Base-by-base conservation (phyloP, 2,113 vertebrate species). In the Plotosus lineatus region DNA sequence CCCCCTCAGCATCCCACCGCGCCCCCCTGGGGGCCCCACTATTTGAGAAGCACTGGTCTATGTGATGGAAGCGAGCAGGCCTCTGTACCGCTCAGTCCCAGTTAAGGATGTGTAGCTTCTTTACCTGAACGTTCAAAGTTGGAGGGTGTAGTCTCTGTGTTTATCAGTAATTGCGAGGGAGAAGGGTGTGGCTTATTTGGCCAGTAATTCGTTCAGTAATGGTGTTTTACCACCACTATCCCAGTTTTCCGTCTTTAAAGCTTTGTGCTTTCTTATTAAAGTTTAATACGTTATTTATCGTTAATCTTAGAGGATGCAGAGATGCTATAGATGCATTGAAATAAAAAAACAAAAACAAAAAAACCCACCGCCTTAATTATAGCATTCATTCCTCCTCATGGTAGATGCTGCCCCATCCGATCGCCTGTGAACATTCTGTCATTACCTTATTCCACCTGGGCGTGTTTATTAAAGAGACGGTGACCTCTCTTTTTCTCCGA, bases 401-500 rank as follows among this genome's bases (percentile, higher is more conserved):
- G n/a, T 53, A 83, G 75, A 82, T 86, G 86, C 31, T 90, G 88
- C 87, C 87, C 88, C 56, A 19, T 69, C 38, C 48, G 53, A 71
- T 12, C 8, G 33, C 84, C 31, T 75, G 75, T 85, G 83, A 84
- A 83, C 87, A 56, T 86, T 86, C 83, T 26, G 86, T 89, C 85
- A 90, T 91, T 88, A 87, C 84, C 71, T 63, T 86, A 84, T 88
- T 85, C 90, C 86, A 80, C 66, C 26, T 48, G 86, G 72, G 77
- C 55, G 78, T 31, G 38, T 63, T 85, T 88, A 92, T 91, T 90
- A 90, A 91, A 89, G 88, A 88, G 80, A 73, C 82, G 28, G 42
- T 88, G 89, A 91, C 90, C 91, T 83, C 58, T 40, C 28, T 83
- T 46, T 82, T 82, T 81, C 87, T 78, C 44, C 48, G 83, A 85